phyloP scores from a whole-genome alignment of 2,888 invertebrate genomes.

The Thelaira solivaga region DNA sequence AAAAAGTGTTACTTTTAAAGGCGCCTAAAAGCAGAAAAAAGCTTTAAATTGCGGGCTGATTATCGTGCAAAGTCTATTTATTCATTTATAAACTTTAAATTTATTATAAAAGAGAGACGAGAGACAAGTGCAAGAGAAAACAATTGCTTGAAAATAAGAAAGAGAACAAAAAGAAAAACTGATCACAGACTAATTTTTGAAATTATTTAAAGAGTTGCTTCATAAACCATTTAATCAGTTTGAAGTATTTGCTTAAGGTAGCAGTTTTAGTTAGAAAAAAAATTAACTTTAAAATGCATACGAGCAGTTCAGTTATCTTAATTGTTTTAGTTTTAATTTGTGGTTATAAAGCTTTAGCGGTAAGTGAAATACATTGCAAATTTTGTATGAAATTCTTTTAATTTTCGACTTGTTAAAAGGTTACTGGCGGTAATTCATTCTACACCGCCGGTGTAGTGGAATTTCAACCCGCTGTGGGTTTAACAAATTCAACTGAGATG shows the following conservation, averaged over 20 bases:
- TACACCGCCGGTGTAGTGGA: constrained; percentile 83
- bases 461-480: constrained; percentile 77
- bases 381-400: background rate
- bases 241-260: no score
- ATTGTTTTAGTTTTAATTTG: background rate
- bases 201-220: no score
- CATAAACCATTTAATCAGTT: no score
- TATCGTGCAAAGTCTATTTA: background rate
- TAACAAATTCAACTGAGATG: constrained; percentile 68
- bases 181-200: no score
- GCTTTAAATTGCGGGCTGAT: background rate
- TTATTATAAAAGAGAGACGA: no score
- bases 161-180: no score
- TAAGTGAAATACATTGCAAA: background rate
- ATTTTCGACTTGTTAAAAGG: background rate
- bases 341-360: background rate
- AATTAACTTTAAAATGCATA: no score
- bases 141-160: no score
- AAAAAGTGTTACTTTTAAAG: background rate
- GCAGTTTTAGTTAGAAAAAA: no score
- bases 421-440: constrained; percentile 71
- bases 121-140: no score
- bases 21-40: background rate
- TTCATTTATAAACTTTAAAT: no score
- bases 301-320: background rate